phyloP scores from a whole-genome alignment of 2,797 vertebrate genomes.

The Dromococcyx pavoninus region DNA sequence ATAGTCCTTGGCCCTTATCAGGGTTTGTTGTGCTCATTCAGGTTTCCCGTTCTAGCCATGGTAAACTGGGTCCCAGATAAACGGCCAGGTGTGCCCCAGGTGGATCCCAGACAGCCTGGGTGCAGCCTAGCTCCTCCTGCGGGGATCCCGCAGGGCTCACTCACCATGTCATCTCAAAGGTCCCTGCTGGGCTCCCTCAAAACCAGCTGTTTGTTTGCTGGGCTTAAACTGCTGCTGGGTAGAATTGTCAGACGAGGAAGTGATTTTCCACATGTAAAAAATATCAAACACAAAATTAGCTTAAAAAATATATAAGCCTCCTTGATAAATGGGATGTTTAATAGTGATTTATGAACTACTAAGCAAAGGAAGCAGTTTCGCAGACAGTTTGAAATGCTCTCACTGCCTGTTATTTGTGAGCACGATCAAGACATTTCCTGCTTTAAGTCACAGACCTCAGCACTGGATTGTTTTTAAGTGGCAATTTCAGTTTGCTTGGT shows the following conservation, averaged over 20 bases:
- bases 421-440: constrained; percentile 38
- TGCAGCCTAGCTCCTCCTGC: background rate
- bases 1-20: background rate
- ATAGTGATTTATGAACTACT: background rate
- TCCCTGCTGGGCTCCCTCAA: background rate
- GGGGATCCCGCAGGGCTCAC: background rate
- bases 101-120: background rate
- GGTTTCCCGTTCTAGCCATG: background rate
- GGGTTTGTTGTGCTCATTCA: background rate
- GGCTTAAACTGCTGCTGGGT: background rate
- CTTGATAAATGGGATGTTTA: background rate
- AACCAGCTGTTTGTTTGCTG: background rate
- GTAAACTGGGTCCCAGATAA: background rate
- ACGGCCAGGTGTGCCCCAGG: background rate
- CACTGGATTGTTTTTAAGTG: constrained; percentile 21
- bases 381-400: background rate
- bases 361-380: background rate
- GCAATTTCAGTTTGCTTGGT: constrained; percentile 57
- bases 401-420: background rate
- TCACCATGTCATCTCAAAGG: background rate
- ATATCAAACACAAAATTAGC: background rate
- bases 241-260: background rate
- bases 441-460: constrained; percentile 29
- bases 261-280: background rate
- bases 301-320: background rate